Conservation (phyloP, 1,140 invertebrate species). For the Macrocentrus cingulum region DNA sequence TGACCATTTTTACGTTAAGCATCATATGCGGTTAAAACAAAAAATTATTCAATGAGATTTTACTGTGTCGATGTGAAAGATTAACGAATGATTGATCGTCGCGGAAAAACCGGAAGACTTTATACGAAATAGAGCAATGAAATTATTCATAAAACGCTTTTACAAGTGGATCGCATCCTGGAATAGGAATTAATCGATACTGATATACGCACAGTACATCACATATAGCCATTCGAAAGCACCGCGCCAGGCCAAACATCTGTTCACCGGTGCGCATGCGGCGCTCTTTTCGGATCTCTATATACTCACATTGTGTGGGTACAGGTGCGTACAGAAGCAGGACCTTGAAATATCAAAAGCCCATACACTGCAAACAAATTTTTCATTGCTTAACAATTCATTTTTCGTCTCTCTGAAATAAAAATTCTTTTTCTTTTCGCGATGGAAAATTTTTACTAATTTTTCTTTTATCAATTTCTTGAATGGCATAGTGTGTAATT, state of each 20-base stretch:
- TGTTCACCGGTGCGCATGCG: constrained; percentile 25
- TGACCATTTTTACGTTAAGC: too few relatives aligned
- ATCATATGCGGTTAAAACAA: too few relatives aligned
- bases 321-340: constrained; percentile 22
- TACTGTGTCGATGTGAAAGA: too few relatives aligned
- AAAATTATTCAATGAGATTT: too few relatives aligned
- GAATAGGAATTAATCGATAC: too few relatives aligned
- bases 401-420: too few relatives aligned
- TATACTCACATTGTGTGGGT: constrained; percentile 14
- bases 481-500: not conserved
- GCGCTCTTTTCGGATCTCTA: constrained; percentile 11
- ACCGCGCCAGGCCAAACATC: constrained; percentile 23
- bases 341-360: constrained; percentile 20
- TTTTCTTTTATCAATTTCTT: not conserved
- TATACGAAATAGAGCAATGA: too few relatives aligned
- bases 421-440: constrained; percentile 8
- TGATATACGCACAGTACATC: not conserved
- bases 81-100: too few relatives aligned
- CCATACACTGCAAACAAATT: not conserved
- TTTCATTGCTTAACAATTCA: not conserved
- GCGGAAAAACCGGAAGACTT: too few relatives aligned
- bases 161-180: too few relatives aligned
- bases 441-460: not conserved
- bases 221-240: not conserved
- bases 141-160: too few relatives aligned